These are phyloP conservation scores for Tetragonisca angustula DNA, from an alignment of 2,888 invertebrate genomes.

Conservation along the genomic window DNA sequence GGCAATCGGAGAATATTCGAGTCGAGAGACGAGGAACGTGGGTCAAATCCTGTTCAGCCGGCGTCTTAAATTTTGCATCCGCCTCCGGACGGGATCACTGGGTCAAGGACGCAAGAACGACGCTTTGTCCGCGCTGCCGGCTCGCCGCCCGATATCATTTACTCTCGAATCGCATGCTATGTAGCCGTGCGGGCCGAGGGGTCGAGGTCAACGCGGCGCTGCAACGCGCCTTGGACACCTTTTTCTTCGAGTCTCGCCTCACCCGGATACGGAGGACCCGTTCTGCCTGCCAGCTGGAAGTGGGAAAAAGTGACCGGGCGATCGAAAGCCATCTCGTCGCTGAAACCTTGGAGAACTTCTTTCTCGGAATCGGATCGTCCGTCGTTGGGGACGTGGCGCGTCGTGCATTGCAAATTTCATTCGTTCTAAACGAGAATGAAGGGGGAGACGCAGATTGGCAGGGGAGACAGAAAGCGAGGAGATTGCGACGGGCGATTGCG, in stretches of 20 bases:
- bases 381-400: neutral
- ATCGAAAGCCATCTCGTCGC: neutral
- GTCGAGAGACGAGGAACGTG: neutral
- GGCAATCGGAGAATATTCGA: neutral
- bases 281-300: neutral
- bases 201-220: constrained; percentile 37
- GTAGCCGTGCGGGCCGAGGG: constrained; percentile 24
- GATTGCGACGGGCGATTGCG: constrained; percentile 25
- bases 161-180: constrained; percentile 48
- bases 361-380: neutral
- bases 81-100: constrained; percentile 48
- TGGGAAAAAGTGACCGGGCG: neutral
- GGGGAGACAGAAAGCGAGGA: neutral
- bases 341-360: neutral
- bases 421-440: too few species aligned
- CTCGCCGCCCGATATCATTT: constrained; percentile 42
- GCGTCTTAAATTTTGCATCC: constrained; percentile 52
- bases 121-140: constrained; percentile 12
- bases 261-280: neutral
- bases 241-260: neutral
- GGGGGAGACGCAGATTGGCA: neutral
- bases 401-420: neutral
- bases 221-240: constrained; percentile 14
- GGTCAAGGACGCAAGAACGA: constrained; percentile 53
- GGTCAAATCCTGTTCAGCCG: neutral